These are phyloP conservation scores for Rhinella marina DNA, from an alignment of 2,797 vertebrate genomes.

Conservation along the genomic window DNA sequence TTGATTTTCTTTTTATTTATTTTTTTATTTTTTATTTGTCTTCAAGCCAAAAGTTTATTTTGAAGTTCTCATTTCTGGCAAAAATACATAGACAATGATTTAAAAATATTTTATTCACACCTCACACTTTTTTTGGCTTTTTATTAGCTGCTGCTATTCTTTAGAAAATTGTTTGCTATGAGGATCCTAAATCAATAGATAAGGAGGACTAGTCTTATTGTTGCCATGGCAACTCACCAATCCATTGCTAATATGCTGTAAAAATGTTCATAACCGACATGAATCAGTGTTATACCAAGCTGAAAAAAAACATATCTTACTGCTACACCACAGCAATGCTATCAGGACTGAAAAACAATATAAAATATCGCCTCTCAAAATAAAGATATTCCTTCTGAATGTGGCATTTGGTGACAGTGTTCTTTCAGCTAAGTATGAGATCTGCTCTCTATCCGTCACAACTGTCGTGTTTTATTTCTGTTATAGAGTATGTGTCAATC, in stretches of 20 bases:
- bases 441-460: background rate
- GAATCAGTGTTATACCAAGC: constrained; percentile 3
- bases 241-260: constrained; percentile 20
- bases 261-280: constrained; percentile 3
- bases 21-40: background rate
- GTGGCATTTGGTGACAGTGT: background rate
- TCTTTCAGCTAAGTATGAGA: background rate
- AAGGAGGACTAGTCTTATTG: constrained; percentile 5
- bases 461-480: background rate
- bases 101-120: background rate
- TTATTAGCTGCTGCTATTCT: constrained; percentile 12
- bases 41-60: background rate
- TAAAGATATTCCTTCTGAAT: background rate
- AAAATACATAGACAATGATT: no score
- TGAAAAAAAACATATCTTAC: constrained; percentile 13
- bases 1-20: no score
- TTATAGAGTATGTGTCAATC: background rate
- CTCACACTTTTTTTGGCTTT: background rate
- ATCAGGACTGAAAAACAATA: background rate
- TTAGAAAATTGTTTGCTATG: background rate
- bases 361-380: background rate
- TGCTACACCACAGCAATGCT: background rate
- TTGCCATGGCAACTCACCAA: constrained; percentile 17
- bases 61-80: background rate
- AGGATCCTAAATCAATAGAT: constrained; percentile 33